phyloP scores from a whole-genome alignment of 2,888 invertebrate species.

The Ochropacha duplaris region DNA sequence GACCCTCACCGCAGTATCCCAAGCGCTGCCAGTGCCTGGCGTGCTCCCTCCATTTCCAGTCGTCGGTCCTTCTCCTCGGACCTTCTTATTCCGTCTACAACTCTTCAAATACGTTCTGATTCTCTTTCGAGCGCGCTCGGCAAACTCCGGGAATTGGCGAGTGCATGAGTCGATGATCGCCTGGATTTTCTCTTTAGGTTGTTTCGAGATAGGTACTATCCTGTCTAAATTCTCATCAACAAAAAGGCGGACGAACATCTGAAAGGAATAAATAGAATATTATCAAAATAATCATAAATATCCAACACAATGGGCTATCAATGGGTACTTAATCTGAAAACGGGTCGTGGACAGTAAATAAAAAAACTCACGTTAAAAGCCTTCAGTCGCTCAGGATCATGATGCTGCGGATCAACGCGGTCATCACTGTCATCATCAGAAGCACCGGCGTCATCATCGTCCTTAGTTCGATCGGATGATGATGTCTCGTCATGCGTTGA shows the following conservation, averaged over 20 bases:
- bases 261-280: conserved; percentile 22
- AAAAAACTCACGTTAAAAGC: conserved; percentile 94
- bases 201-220: conserved; percentile 98
- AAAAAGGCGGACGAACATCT: conserved; percentile 99
- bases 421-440: conserved; percentile 96
- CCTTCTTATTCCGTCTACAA: conserved; percentile 96
- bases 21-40: conserved; percentile 83
- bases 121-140: conserved; percentile 96
- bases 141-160: conserved; percentile 97
- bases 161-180: conserved; percentile 98
- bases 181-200: conserved; percentile 98
- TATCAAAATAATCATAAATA: too few species aligned
- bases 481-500: conserved; percentile 94
- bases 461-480: conserved; percentile 94
- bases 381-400: conserved; percentile 96
- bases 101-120: conserved; percentile 98
- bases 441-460: conserved; percentile 84
- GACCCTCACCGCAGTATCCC: conserved; percentile 93
- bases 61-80: conserved; percentile 87
- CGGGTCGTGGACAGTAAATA: too few species aligned
- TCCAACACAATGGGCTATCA: too few species aligned
- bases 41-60: conserved; percentile 63
- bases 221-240: conserved; percentile 98
- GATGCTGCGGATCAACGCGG: conserved; percentile 92
- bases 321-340: too few species aligned